phyloP scores from a whole-genome alignment of 2,797 vertebrate species.

The Crax fasciolata region DNA sequence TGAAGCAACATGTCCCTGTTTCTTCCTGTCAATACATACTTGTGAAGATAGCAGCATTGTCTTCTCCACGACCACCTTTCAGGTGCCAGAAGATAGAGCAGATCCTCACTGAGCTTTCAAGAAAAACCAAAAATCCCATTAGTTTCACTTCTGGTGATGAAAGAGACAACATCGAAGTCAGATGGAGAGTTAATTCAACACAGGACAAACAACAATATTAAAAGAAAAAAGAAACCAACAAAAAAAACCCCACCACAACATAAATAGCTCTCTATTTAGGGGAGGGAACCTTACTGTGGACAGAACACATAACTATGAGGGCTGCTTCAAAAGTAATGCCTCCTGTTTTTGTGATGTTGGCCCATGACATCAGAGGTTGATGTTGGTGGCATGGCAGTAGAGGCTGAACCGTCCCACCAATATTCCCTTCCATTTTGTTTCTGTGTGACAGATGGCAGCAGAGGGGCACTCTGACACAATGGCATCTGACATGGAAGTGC shows the following conservation, averaged over 20 bases:
- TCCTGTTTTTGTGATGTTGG: no score
- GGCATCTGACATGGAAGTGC: no score
- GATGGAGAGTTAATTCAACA: neutral
- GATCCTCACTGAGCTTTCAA: neutral
- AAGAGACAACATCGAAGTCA: neutral
- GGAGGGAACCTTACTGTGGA: neutral
- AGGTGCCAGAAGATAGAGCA: neutral
- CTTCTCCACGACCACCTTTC: neutral
- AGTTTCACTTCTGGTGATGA: neutral
- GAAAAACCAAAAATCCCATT: neutral
- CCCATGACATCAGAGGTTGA: no score
- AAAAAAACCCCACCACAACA: no score
- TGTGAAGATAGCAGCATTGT: accelerated
- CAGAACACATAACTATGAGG: neutral
- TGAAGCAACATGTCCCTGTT: neutral
- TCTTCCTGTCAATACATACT: neutral
- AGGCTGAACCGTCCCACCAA: no score
- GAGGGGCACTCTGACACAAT: no score
- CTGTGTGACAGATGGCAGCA: no score
- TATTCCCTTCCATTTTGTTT: no score
- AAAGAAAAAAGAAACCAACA: neutral
- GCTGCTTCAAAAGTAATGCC: no score
- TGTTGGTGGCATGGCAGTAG: no score
- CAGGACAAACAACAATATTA: neutral
- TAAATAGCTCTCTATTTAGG: no score